phyloP scores from a whole-genome alignment of 2,797 vertebrate species.

The Lates japonicus region DNA sequence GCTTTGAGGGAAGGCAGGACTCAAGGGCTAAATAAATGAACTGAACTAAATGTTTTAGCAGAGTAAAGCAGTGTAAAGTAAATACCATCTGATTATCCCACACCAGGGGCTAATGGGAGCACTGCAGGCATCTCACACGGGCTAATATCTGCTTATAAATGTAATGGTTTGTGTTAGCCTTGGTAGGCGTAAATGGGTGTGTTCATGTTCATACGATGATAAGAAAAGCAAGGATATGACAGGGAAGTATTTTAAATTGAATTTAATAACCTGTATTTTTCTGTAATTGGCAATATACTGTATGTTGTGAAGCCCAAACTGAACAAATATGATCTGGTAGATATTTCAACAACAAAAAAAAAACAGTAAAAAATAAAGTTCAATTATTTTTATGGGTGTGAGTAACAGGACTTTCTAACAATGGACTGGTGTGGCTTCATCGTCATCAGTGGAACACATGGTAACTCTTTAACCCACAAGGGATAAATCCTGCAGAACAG shows the following conservation, averaged over 20 bases:
- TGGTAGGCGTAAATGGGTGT: not conserved
- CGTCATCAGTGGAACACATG: constrained; percentile 10
- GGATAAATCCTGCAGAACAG: constrained; percentile 26
- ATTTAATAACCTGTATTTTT: not conserved
- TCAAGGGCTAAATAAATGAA: constrained; percentile 13
- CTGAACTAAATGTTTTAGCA: constrained; percentile 2
- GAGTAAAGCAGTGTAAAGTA: not conserved
- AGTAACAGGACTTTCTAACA: constrained; percentile 32
- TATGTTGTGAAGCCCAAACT: not conserved
- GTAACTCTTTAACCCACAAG: constrained; percentile 60
- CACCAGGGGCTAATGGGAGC: constrained; percentile 13
- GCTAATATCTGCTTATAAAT: constrained; percentile 26
- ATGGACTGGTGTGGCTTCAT: constrained; percentile 4
- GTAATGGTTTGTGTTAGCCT: constrained; percentile 12
- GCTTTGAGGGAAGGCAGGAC: not conserved
- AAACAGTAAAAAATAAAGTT: constrained; percentile 28
- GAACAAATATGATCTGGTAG: not conserved
- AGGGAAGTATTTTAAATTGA: not conserved
- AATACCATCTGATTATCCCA: constrained; percentile 27
- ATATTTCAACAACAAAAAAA: too few relatives aligned
- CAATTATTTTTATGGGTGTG: not conserved
- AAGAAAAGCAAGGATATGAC: not conserved
- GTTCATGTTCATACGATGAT: not conserved
- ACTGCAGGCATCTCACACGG: not conserved
- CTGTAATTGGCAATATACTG: not conserved